Base-by-base conservation (phyloP, 2,113 vertebrate species). In the Vidua macroura region DNA sequence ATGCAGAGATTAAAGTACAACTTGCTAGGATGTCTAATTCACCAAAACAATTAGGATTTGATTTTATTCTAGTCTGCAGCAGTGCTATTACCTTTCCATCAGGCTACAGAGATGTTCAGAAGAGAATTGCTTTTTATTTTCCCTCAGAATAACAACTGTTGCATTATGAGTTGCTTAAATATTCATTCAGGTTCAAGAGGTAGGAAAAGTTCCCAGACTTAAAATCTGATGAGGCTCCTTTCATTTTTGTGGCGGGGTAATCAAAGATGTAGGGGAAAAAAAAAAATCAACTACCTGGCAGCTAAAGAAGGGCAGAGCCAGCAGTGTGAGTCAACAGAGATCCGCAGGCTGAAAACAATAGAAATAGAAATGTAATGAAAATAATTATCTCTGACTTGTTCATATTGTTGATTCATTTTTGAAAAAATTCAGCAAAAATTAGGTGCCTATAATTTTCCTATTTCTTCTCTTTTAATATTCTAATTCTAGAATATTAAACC, bases 1-100 rank as follows among this genome's bases (percentile, higher is more conserved):
- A 97, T 97, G 96, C 87, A 23, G 59, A 91, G 41, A 91, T 91
- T 95, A 96, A 96, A 96, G 82, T 55, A 89, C 51, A 63, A 84
- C 70, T 92, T 87, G 48, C 53, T 96, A 88, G 85, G 86, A 97
- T 96, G 91, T 96, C 90, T 95, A 95, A 94, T 96, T 96, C 95
- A 97, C 91, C 83, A 96, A 96, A 97, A 97, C 83, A 97, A 97
- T 98, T 96, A 97, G 96, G 93, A 93, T 94, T 96, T 97, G 84
- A 94, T 97, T 96, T 94, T 96, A 63, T 97, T 97, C 96, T 93
- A 22, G 95, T 96, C 96, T 96, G 67, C n/a, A 96, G 86, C 94
- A 86, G 92, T 97, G 66, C 63, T 41, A 86, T 96, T 97, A 97
- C 96, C 93, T 97, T 97, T 97, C 94, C 93, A 96, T 96, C 93